Evolutionary conservation across 2,113 vertebrate genomes (phyloP).

Genomic region (Myocastor coypus): DNA sequence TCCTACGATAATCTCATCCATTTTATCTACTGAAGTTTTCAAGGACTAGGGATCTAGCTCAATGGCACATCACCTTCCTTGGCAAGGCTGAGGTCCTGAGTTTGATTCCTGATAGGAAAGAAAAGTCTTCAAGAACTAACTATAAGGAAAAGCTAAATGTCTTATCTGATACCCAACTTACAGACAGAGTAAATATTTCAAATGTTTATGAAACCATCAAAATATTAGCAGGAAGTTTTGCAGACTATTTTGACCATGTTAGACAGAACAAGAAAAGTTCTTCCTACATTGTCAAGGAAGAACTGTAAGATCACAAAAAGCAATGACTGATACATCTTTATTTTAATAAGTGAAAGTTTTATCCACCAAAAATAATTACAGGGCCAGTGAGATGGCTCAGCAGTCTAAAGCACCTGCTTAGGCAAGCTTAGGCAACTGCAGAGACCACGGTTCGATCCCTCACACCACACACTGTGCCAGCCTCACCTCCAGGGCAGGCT

Average conservation of each 20-base stretch:
- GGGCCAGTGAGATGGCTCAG: too few relatives aligned
- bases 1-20: neutral
- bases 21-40: neutral
- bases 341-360: neutral
- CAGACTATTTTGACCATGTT: neutral
- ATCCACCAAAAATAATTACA: neutral
- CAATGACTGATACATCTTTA: neutral
- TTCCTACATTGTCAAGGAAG: neutral
- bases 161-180: neutral
- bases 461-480: too few relatives aligned
- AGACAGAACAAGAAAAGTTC: neutral
- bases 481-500: too few relatives aligned
- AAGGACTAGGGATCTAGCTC: neutral
- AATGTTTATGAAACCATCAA: neutral
- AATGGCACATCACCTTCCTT: too few relatives aligned
- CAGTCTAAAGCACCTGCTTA: too few relatives aligned
- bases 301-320: neutral
- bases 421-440: too few relatives aligned
- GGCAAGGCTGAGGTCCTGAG: too few relatives aligned
- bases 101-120: too few relatives aligned
- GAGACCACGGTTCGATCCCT: too few relatives aligned
- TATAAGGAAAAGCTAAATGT: neutral
- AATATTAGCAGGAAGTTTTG: neutral
- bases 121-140: neutral
- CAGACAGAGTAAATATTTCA: neutral